phyloP scores from a whole-genome alignment of 2,797 vertebrate genomes.

The Melanotaenia boesemani region DNA sequence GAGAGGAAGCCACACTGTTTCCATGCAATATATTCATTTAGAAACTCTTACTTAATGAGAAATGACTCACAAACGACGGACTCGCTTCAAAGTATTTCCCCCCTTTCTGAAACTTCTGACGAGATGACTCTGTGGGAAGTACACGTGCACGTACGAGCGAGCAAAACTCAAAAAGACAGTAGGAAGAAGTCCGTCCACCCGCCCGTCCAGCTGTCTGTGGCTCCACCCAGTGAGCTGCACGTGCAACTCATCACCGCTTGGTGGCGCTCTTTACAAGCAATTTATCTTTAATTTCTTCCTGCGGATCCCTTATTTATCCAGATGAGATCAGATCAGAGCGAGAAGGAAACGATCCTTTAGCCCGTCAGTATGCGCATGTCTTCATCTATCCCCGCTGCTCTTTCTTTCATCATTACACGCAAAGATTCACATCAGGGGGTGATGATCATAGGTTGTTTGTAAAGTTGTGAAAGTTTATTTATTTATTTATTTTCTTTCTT shows the following conservation, averaged over 20 bases:
- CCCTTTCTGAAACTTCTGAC: not conserved
- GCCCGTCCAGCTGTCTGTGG: not conserved
- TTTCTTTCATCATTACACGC: constrained; percentile 12
- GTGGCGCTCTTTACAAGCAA: constrained; percentile 43
- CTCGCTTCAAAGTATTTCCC: not conserved
- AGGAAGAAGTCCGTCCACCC: not conserved
- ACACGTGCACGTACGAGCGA: not conserved
- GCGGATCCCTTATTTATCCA: too few relatives aligned
- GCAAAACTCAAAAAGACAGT: too few relatives aligned
- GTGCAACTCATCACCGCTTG: not conserved
- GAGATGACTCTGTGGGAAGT: not conserved
- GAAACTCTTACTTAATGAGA: constrained; percentile 41
- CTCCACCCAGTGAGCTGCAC: constrained; percentile 30
- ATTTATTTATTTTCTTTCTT: not conserved
- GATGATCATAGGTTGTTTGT: constrained; percentile 33
- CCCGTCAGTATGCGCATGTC: constrained; percentile 24
- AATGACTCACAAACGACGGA: not conserved
- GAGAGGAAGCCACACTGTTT: not conserved
- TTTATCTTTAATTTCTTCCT: not conserved
- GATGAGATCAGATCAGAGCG: too few relatives aligned
- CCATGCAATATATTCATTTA: not conserved
- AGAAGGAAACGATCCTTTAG: constrained; percentile 5
- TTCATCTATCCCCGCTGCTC: constrained; percentile 13
- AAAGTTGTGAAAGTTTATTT: constrained; percentile 14
- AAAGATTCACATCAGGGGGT: constrained; percentile 5